phyloP scores from a whole-genome alignment of 2,113 vertebrate genomes.

The Tragulus kanchil region DNA sequence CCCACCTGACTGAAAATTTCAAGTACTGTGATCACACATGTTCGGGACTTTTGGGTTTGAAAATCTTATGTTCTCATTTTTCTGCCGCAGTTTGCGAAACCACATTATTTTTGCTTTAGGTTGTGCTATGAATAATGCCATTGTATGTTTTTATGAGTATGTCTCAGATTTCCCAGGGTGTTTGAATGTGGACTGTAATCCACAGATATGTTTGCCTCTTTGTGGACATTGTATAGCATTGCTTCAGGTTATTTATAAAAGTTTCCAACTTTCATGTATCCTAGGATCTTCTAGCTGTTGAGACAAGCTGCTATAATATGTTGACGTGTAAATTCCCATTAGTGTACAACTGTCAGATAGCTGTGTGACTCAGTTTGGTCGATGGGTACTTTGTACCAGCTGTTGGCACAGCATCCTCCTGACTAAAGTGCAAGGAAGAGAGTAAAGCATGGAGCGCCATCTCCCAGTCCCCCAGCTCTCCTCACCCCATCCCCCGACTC shows the following conservation, averaged over 20 bases:
- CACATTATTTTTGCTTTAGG: background rate
- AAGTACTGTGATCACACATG: background rate
- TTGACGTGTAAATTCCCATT: background rate
- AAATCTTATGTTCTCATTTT: no score
- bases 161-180: background rate
- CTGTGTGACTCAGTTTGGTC: background rate
- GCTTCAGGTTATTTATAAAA: background rate
- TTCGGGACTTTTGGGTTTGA: background rate
- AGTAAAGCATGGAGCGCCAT: background rate
- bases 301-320: background rate
- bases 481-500: background rate
- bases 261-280: background rate
- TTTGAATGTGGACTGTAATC: background rate
- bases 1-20: background rate
- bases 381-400: background rate
- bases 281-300: background rate
- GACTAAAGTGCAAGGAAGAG: background rate
- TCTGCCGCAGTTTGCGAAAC: slow-evolving; percentile 17
- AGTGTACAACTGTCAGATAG: background rate
- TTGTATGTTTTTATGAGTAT: background rate
- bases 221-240: background rate
- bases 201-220: background rate
- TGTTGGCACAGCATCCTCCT: background rate
- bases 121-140: background rate
- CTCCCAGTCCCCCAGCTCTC: background rate